phyloP scores from a whole-genome alignment of 1,140 invertebrate species.

The Cydia pomonella region DNA sequence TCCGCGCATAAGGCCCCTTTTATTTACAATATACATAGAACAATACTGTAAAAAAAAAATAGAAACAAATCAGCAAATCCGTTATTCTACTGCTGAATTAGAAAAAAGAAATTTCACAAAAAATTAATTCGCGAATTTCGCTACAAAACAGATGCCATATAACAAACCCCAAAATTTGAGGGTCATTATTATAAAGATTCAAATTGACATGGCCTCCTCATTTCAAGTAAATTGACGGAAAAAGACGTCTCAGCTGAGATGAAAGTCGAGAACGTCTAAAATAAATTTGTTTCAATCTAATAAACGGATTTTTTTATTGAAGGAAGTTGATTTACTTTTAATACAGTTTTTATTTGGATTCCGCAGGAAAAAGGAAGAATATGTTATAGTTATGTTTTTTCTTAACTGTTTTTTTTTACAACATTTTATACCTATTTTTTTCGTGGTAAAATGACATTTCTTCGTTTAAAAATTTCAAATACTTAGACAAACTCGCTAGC shows the following conservation, averaged over 20 bases:
- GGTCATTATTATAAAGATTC: neutral
- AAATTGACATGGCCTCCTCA: neutral
- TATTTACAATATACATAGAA: no score
- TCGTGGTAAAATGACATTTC: neutral
- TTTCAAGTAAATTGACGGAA: neutral
- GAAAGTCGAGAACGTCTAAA: neutral
- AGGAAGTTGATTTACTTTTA: constrained; percentile 8
- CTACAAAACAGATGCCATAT: neutral
- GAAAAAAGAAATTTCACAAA: no score
- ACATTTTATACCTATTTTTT: neutral
- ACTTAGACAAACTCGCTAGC: neutral
- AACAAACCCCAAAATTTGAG: neutral
- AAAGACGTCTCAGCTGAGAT: neutral
- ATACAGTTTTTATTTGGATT: neutral
- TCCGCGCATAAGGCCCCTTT: no score
- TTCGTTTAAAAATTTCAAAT: neutral
- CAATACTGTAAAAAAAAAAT: no score
- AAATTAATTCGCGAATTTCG: neutral
- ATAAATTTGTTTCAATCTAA: constrained; percentile 12
- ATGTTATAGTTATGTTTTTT: neutral
- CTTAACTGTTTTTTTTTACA: neutral
- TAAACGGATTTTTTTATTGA: neutral
- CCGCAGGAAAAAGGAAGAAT: neutral
- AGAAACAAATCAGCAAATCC: no score
- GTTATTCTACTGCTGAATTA: no score